Evolutionary conservation across 2,888 invertebrate species (phyloP).

Genomic region (Lottia gigantea): DNA sequence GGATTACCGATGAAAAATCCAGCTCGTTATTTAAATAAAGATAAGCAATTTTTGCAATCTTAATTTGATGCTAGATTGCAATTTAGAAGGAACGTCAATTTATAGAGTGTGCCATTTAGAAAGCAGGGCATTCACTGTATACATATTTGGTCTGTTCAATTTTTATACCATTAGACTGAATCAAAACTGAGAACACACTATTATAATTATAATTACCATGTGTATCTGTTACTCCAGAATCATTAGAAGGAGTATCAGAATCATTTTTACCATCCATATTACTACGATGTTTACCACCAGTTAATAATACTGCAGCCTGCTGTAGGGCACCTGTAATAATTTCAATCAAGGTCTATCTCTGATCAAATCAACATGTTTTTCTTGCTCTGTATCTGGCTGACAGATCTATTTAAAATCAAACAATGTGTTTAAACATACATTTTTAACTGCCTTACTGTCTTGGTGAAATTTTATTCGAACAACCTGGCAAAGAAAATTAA

Average conservation of each 20-base stretch:
- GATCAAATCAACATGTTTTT: background rate
- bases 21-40: too few relatives aligned
- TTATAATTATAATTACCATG: constrained; percentile 25
- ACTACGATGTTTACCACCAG: constrained; percentile 22
- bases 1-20: too few relatives aligned
- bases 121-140: too few relatives aligned
- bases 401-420: background rate
- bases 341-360: background rate
- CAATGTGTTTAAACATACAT: too few relatives aligned
- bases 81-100: too few relatives aligned
- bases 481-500: background rate
- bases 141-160: too few relatives aligned
- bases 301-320: constrained; percentile 23
- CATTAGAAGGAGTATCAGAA: constrained; percentile 47
- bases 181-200: background rate
- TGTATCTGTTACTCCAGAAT: constrained; percentile 47
- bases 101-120: too few relatives aligned
- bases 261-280: constrained; percentile 32
- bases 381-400: background rate
- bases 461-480: too few relatives aligned
- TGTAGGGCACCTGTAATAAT: constrained; percentile 33
- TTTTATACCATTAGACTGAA: background rate
- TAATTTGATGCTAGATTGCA: too few relatives aligned
- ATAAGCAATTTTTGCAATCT: too few relatives aligned
- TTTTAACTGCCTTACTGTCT: too few relatives aligned